These are phyloP conservation scores for Adelges cooleyi DNA, from an alignment of 1,140 invertebrate species.

Conservation along the genomic window DNA sequence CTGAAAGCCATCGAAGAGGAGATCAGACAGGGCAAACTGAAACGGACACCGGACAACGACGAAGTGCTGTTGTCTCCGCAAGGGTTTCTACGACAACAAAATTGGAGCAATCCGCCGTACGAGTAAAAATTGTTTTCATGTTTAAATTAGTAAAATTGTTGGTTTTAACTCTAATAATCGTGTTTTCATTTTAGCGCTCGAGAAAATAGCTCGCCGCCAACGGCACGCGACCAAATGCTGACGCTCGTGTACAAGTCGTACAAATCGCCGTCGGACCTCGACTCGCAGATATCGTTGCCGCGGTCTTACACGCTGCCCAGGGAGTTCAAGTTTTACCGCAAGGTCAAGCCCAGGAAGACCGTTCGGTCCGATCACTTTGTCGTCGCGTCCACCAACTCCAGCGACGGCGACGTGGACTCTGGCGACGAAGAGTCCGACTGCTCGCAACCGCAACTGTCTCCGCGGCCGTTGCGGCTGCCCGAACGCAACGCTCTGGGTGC, in stretches of 20 bases:
- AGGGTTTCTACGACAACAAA: constrained; percentile 33
- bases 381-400: constrained; percentile 68
- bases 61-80: constrained; percentile 35
- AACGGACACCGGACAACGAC: constrained; percentile 40
- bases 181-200: not conserved
- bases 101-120: constrained; percentile 35
- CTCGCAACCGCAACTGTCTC: constrained; percentile 33
- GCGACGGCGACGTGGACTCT: constrained; percentile 49
- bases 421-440: constrained; percentile 34
- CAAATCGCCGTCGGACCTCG: constrained; percentile 54
- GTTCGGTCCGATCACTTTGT: constrained; percentile 51
- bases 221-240: constrained; percentile 31
- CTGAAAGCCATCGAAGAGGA: constrained; percentile 67
- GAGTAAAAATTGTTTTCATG: not conserved
- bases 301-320: constrained; percentile 71
- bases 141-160: not conserved
- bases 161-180: not conserved
- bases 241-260: constrained; percentile 43
- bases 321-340: constrained; percentile 69
- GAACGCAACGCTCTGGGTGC: constrained; percentile 30
- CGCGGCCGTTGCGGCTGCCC: constrained; percentile 30
- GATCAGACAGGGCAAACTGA: constrained; percentile 69
- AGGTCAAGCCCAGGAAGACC: constrained; percentile 43
- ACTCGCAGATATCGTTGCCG: constrained; percentile 65
- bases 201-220: constrained; percentile 22